Evolutionary conservation across 2,888 invertebrate species (phyloP), one percentile per base, ranked within the genome.

Genomic region (Plebejus melissa): DNA sequence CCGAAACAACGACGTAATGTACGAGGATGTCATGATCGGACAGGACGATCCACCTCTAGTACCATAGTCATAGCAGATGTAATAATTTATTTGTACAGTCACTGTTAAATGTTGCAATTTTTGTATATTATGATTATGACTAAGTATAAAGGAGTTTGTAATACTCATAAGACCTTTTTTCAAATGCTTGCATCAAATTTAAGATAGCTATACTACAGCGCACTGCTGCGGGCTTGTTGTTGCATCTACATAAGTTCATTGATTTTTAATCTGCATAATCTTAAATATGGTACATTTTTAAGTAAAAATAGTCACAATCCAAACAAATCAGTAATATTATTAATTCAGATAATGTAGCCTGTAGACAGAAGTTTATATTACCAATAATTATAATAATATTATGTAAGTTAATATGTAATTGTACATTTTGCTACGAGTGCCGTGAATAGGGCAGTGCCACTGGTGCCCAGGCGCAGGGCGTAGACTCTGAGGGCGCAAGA

Each of bases 21-120:
- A 94, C 58, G 94, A 94, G 81, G 94, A 94, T 81, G 94, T 94
- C n/a, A 94, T 94, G 94, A 94, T 94, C 69, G 94, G 94, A 2
- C 92, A 93, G 76, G 94, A 94, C 76, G 94, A 94, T 79, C 94
- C 94, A 0, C 94, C 94, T 0, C 86, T 94, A 74, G 90, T 89
- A 79, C 94, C 91, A 57, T 94, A 89, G 81, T 78, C 80, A 80
- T 80, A 77, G 69, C 50, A 77, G 77, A 74, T 74, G 60, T 76
- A 46, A 74, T 82, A 80, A 82, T 79, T 80, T 81, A 81, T 83
- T 77, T 76, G 76, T 75, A 76, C 77, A 77, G 77, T 79, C 74
- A 38, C 54, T 76, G 71, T 74, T 77, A 41, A 13, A 74, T 69
- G 57, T 76, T 74, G 69, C 74, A 57, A 60, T 46, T 46, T 38